These are phyloP conservation scores for Strigamia maritima DNA, from an alignment of 2,888 invertebrate species.

Conservation along the genomic window DNA sequence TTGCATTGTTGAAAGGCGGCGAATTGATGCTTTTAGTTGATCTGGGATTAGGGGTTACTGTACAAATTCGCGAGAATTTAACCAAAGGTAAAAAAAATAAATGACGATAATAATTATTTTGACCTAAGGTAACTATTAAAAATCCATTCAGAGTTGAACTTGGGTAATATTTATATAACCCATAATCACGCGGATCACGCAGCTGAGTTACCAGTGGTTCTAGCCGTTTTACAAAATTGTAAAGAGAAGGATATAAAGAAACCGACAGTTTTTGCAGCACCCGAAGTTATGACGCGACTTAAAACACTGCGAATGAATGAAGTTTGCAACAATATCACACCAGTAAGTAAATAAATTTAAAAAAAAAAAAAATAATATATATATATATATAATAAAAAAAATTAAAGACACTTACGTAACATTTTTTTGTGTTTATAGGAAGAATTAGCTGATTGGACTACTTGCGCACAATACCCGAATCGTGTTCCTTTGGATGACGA, in stretches of 20 bases:
- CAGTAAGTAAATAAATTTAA: not conserved
- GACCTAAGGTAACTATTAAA: not conserved
- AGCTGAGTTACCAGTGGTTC: constrained; percentile 40
- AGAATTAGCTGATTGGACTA: constrained; percentile 36
- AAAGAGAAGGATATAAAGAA: not conserved
- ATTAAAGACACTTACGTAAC: no score
- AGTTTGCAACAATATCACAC: not conserved
- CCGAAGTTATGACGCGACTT: constrained; percentile 39
- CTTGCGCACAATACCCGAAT: constrained; percentile 28
- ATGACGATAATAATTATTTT: not conserved
- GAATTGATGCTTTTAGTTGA: constrained; percentile 40
- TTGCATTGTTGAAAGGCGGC: constrained; percentile 37
- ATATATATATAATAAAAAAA: no score
- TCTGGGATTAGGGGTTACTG: constrained; percentile 40
- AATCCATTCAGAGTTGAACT: constrained; percentile 1
- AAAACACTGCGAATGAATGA: constrained; percentile 36
- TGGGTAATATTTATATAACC: constrained; percentile 39
- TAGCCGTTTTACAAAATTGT: constrained; percentile 31
- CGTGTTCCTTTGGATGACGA: constrained; percentile 31
- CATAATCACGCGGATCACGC: constrained; percentile 42
- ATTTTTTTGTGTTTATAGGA: constrained; percentile 36
- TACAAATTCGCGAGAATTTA: constrained; percentile 36
- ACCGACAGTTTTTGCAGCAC: constrained; percentile 39
- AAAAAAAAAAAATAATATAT: not conserved
- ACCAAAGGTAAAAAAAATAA: constrained; percentile 25